phyloP scores from a whole-genome alignment of 1,140 invertebrate species.

The Spodoptera litura region DNA sequence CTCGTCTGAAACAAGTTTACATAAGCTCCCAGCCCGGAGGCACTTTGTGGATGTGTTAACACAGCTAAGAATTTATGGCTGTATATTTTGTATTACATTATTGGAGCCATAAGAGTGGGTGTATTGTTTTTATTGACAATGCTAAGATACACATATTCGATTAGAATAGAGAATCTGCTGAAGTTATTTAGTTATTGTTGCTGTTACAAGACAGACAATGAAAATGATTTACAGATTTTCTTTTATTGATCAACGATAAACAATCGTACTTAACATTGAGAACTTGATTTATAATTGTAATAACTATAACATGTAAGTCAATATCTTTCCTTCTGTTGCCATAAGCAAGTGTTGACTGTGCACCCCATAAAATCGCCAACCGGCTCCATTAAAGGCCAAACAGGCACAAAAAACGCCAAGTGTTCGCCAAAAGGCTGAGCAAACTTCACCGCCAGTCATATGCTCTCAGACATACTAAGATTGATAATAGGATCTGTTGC shows the following conservation, averaged over 20 bases:
- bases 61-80: constrained; percentile 8
- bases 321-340: background rate
- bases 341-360: background rate
- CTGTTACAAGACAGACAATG: no score
- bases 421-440: constrained; percentile 54
- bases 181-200: no score
- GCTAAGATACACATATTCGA: no score
- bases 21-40: background rate
- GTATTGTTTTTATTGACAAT: no score
- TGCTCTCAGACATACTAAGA: constrained; percentile 50
- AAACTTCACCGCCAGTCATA: constrained; percentile 54
- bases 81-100: constrained; percentile 6
- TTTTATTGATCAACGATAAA: no score
- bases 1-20: constrained; percentile 20
- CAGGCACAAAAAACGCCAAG: constrained; percentile 47
- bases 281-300: constrained; percentile 7
- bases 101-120: background rate
- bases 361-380: constrained; percentile 46
- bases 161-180: no score
- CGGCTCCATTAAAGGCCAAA: constrained; percentile 50
- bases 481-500: constrained; percentile 63
- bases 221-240: no score
- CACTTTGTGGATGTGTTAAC: background rate
- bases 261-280: background rate
- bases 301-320: background rate